These are phyloP conservation scores for Taeniopygia guttata DNA, from an alignment of 2,797 vertebrate genomes.

Conservation along the genomic window DNA sequence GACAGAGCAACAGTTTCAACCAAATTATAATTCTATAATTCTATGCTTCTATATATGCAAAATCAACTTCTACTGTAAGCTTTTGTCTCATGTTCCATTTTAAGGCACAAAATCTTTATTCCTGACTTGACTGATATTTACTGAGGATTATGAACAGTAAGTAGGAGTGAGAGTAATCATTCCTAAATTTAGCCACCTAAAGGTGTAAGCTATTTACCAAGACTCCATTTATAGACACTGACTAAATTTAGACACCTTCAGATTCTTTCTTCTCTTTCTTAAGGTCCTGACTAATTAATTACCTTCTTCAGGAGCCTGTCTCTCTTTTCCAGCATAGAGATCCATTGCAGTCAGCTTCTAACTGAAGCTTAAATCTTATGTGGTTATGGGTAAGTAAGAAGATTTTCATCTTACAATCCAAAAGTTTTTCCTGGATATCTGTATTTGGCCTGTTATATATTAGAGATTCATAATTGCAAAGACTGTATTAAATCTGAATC, in stretches of 20 bases:
- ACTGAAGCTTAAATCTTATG: not conserved
- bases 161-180: not conserved
- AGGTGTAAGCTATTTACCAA: not conserved
- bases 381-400: not conserved
- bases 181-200: not conserved
- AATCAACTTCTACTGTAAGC: not conserved
- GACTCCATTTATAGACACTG: not conserved
- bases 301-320: not conserved
- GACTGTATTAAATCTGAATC: not conserved
- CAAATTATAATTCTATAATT: not conserved
- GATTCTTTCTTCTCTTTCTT: not conserved
- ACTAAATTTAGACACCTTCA: not conserved
- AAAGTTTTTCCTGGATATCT: not conserved
- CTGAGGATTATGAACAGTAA: not conserved
- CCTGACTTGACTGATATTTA: not conserved
- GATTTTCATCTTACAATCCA: not conserved
- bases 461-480: not conserved
- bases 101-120: not conserved
- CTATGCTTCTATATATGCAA: not conserved
- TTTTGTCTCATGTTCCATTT: not conserved
- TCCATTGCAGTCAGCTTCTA: not conserved
- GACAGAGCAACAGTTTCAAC: not conserved
- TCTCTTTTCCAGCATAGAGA: not conserved
- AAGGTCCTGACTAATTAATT: not conserved
- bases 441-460: not conserved